These are phyloP conservation scores for Brachyptera putata DNA, from an alignment of 2,888 invertebrate species.

Conservation along the genomic window DNA sequence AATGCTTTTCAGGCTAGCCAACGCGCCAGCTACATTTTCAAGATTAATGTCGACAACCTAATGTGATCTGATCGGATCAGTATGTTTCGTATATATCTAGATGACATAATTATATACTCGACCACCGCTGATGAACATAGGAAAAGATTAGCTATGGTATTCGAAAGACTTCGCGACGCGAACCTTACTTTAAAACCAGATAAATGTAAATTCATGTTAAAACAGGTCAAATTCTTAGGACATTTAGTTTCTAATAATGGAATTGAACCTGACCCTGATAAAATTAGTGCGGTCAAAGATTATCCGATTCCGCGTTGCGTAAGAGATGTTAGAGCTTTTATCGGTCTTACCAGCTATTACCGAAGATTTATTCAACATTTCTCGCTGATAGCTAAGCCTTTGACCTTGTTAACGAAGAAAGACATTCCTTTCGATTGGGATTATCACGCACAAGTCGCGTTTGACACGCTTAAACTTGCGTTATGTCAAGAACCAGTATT, in stretches of 20 bases:
- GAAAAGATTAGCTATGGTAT: not conserved
- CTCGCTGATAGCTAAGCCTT: not conserved
- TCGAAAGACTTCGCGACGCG: not conserved
- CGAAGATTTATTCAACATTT: not conserved
- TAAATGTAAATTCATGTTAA: too few species aligned
- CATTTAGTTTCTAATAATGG: not conserved
- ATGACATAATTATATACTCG: not conserved
- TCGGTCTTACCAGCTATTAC: conserved; percentile 2
- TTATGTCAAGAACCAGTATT: not conserved
- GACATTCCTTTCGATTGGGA: not conserved
- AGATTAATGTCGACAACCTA: not conserved
- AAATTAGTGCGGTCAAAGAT: not conserved
- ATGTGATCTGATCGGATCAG: not conserved
- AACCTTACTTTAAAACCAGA: not conserved
- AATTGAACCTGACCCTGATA: not conserved
- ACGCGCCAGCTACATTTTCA: not conserved
- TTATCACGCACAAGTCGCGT: not conserved
- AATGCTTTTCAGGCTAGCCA: not conserved
- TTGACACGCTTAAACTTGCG: not conserved
- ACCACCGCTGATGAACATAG: not conserved
- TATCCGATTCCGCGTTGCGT: not conserved
- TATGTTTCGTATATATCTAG: not conserved
- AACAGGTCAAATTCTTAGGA: conserved; percentile 1
- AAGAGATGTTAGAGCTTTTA: not conserved
- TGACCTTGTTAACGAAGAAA: not conserved